Percentiles rank a stretch among this genome's conserved stretches.
phyloP scores from a whole-genome alignment of 2,797 vertebrate species.

The Pantherophis vulpinus region DNA sequence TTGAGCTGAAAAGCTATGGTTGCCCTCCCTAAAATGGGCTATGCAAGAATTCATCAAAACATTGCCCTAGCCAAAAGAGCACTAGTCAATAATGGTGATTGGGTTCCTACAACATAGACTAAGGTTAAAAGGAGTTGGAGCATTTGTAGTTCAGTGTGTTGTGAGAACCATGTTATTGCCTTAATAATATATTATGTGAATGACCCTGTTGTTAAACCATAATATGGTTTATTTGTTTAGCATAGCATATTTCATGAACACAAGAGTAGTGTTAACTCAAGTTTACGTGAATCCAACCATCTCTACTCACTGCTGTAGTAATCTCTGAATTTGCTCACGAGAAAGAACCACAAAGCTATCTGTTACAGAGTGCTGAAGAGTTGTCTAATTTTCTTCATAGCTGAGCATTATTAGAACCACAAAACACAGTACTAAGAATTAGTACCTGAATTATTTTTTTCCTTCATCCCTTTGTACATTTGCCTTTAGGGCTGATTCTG shows the following conservation, averaged over 20 bases:
- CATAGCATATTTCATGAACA: not conserved
- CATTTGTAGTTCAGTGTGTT: not conserved
- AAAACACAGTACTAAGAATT: not conserved
- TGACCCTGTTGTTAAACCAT: not conserved
- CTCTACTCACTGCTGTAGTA: not conserved
- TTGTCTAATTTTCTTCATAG: not conserved
- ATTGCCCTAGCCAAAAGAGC: not conserved
- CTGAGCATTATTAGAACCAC: not conserved
- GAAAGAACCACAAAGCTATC: not conserved
- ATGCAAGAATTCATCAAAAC: not conserved
- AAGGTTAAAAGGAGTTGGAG: not conserved
- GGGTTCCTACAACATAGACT: not conserved
- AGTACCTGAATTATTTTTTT: not conserved
- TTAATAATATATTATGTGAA: not conserved
- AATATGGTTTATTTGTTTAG: not conserved
- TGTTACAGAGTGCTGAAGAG: not conserved
- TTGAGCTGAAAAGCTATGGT: not conserved
- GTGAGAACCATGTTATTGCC: not conserved
- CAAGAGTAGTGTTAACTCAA: not conserved
- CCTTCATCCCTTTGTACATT: not conserved
- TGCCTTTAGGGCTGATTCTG: not conserved
- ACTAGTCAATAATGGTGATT: not conserved
- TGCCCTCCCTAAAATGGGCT: not conserved
- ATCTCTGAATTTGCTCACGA: not conserved
- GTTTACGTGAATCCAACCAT: not conserved